Evolutionary conservation across 2,113 vertebrate species (phyloP).

Genomic region (Petromus typicus): DNA sequence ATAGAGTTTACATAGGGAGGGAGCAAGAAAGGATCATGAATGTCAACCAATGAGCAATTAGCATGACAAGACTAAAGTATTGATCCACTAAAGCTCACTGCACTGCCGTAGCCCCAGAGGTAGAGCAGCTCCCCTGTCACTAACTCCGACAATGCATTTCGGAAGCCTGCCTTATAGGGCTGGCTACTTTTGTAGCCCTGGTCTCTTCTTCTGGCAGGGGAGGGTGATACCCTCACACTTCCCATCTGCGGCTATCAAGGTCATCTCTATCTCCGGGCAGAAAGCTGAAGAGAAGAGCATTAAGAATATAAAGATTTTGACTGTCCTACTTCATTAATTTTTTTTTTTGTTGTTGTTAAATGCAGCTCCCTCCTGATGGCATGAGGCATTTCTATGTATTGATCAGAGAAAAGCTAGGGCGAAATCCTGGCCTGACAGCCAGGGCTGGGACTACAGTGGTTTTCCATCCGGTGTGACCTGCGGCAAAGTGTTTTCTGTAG

Average conservation of each 20-base stretch:
- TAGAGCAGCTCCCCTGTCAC: slow-evolving; percentile 78
- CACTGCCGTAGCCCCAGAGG: slow-evolving; percentile 83
- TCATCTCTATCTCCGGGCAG: neutral
- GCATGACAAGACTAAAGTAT: slow-evolving; percentile 90
- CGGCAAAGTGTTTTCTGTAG: neutral
- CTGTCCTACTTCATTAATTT: slow-evolving; percentile 33
- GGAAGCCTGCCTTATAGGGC: slow-evolving; percentile 59
- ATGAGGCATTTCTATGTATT: slow-evolving; percentile 59
- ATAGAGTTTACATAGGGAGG: slow-evolving; percentile 81
- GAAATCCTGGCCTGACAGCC: slow-evolving; percentile 38
- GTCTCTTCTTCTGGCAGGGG: neutral
- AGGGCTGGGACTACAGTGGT: slow-evolving; percentile 31
- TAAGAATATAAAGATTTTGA: slow-evolving; percentile 12
- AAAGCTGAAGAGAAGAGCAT: slow-evolving; percentile 15
- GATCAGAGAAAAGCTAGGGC: slow-evolving; percentile 64
- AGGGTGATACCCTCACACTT: neutral
- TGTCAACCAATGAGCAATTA: slow-evolving; percentile 94
- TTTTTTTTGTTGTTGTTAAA: slow-evolving; percentile 54
- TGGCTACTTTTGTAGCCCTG: slow-evolving; percentile 58
- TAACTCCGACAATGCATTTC: slow-evolving; percentile 78
- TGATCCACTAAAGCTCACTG: slow-evolving; percentile 88
- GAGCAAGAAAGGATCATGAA: slow-evolving; percentile 86
- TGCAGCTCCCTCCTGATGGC: slow-evolving; percentile 45
- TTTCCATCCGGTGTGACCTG: slow-evolving; percentile 39
- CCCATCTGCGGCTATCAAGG: neutral